Percentiles rank a stretch among this genome's conserved stretches.
Conservation (phyloP, 2,888 invertebrate genomes). For the Tineola bisselliella region DNA sequence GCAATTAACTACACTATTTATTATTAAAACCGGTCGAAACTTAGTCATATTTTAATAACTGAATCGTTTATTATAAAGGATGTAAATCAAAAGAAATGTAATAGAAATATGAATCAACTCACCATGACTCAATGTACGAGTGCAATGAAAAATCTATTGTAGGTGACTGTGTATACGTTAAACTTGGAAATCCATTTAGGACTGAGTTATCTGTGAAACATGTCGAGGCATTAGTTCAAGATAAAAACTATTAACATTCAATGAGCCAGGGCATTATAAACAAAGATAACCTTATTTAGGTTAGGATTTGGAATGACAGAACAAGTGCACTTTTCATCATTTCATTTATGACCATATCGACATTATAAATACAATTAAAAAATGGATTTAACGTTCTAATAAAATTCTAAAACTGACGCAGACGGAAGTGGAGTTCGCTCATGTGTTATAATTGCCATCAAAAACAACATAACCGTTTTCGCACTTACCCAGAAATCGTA, state of each 20-base stretch:
- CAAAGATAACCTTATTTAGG: slow-evolving; percentile 3
- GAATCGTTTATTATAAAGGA: background rate
- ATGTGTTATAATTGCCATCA: background rate
- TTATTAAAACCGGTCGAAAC: background rate
- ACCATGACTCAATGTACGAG: slow-evolving; percentile 5
- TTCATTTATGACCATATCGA: background rate
- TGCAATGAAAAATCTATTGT: background rate
- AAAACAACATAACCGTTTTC: background rate
- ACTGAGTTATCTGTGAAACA: slow-evolving; percentile 3
- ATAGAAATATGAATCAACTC: background rate
- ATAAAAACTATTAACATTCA: slow-evolving; percentile 8
- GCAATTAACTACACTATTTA: background rate
- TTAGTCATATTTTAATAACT: background rate
- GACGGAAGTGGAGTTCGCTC: background rate
- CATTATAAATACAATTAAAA: too few relatives aligned
- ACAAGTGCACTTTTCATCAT: background rate
- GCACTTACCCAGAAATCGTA: background rate
- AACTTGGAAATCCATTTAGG: background rate
- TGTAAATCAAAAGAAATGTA: background rate
- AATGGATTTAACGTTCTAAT: too few relatives aligned
- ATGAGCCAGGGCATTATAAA: slow-evolving; percentile 9
- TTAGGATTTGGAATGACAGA: slow-evolving; percentile 4
- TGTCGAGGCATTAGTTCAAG: background rate
- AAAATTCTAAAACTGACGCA: too few relatives aligned
- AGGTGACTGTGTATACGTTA: background rate